Evolutionary conservation across 2,797 vertebrate species (phyloP), one percentile per base, ranked within the genome.

Genomic region (Xenopus petersii): DNA sequence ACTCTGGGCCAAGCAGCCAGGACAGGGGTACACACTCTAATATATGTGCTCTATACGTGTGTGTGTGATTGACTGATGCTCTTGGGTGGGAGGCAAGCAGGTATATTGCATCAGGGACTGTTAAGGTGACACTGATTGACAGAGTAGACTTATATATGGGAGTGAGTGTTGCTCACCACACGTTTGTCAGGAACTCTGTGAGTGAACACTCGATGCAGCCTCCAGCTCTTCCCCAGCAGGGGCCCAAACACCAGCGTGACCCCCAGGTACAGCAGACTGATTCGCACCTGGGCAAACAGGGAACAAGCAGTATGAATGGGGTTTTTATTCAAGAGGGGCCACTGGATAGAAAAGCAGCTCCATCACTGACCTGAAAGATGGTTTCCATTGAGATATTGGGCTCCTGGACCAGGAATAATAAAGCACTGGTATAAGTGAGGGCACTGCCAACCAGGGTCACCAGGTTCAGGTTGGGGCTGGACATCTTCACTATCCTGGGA

Each of bases 401-500:
- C 63, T 93, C 92, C 33, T 92, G 93, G 47, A 94, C 49, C 58
- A 94, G 93, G 79, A 98, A 98, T 67, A 98, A 89, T 86, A 96
- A 98, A 67, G 93, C 95, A 0, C 96, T 98, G 75, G 85, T 84
- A 80, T 98, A 98, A 58, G 94, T 92, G 82, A 98, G 89, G 77
- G 93, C 83, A 48, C 97, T 98, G 83, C 98, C 97, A 73, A 94
- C 81, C 76, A 98, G 89, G 62, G 94, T 98, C 84, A 98, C 88
- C 12, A 97, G 71, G 46, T 98, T 99, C 84, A 99, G 92, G 81
- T 99, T 99, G 80, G 98, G 97, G 81, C 98, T 99, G 84, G 96
- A 98, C 98, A 99, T 98, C 94, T 98, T 99, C 86, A 99, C 97
- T 67, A 99, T 98, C 91, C 97, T 98, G 10, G 66, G 5, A 75